Base-by-base conservation (phyloP, 2,888 invertebrate species). In the Electrophaes corylata region DNA sequence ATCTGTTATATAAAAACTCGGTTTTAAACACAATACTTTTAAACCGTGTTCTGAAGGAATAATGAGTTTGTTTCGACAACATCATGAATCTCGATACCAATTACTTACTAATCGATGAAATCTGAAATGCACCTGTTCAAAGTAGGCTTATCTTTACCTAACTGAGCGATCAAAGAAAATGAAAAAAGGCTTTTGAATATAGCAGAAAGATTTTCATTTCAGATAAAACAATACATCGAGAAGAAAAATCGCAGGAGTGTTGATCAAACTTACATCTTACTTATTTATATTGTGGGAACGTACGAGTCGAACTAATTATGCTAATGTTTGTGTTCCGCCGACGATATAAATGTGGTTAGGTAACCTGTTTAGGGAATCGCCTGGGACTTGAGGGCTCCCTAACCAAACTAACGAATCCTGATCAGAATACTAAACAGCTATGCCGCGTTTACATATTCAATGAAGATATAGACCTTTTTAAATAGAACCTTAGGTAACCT, bases 351-450 rank as follows among this genome's bases (percentile, higher is more conserved):
- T 82, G 86, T 73, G 83, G 86, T 87, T 84, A 83, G 83, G 80
- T 86, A 91, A 89, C 84, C 82, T 84, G 85, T 79, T 89, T 86
- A 89, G 83, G 83, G 85, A 86, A 86, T 86, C 79, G 81, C 84
- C 83, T 79, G 81, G 79, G 85, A 79, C 81, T 79, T 77, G 78
- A 79, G 75, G 77, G 75, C 79, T 70, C 77, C 83, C 84, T 82
- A 83, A 83, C 83, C 81, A 81, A 86, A 85, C 86, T 86, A 86
- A 82, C 82, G 70, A 75, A 63, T 64, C 71, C 81, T 78, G 86
- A 81, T 76, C 74, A 69, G 89, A 88, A 90, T 89, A 88, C 81
- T 83, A 78, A 88, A 84, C 67, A 79, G 66, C 61, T 66, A 56
- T 64, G 66, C 65, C 71, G 69, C 68, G 58, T 72, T 80, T 75